phyloP scores from a whole-genome alignment of 2,888 invertebrate species.

The Dioctria linearis region DNA sequence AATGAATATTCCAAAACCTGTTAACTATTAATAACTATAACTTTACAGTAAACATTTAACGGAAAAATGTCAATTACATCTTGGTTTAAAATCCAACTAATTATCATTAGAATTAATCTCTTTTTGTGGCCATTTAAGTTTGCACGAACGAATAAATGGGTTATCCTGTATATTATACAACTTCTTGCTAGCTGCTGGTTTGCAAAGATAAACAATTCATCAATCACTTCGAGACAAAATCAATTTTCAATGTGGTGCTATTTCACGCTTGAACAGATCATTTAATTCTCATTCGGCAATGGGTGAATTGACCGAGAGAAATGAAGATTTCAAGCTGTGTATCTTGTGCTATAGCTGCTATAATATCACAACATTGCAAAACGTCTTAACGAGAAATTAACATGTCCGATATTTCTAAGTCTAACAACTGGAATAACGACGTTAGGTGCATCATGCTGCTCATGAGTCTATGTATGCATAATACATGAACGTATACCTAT shows the following conservation, averaged over 20 bases:
- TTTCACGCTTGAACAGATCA: conserved; percentile 27
- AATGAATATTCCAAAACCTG: neutral
- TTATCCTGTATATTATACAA: conserved; percentile 14
- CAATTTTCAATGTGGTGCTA: conserved; percentile 37
- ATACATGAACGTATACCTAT: neutral
- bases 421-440: conserved; percentile 18
- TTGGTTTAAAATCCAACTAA: neutral
- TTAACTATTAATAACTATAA: conserved; percentile 12
- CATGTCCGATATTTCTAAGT: conserved; percentile 17
- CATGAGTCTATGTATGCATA: too few relatives aligned
- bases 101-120: too few relatives aligned
- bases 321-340: conserved; percentile 36
- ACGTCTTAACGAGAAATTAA: conserved; percentile 23
- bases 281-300: conserved; percentile 19
- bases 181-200: too few relatives aligned
- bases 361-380: neutral
- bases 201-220: conserved; percentile 21
- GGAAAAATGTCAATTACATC: conserved; percentile 21
- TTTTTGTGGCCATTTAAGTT: too few relatives aligned
- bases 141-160: conserved; percentile 20
- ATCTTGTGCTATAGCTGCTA: neutral
- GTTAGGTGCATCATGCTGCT: neutral
- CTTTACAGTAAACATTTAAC: conserved; percentile 6
- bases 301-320: neutral
- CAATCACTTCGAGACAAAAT: conserved; percentile 25